Evolutionary conservation across 2,888 invertebrate genomes (phyloP), one percentile per base, ranked within the genome.

Genomic region (Erannis defoliaria): DNA sequence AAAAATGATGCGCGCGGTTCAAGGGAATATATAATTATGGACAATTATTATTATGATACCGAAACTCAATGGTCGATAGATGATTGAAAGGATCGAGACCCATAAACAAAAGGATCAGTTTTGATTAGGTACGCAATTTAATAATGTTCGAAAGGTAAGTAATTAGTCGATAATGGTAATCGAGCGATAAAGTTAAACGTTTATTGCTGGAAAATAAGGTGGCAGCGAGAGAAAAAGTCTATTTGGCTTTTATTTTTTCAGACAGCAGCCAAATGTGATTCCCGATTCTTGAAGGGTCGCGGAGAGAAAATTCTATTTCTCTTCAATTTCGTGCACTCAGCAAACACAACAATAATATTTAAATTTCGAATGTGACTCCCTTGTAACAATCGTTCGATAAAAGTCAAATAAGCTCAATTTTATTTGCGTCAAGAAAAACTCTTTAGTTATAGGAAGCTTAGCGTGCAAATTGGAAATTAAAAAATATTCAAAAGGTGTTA

Each of bases 11-110:
- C 87, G 86, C 85, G 80, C 76, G 80, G 86, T 86, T 87, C 87
- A 88, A 87, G 90, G 88, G 91, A 90, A 90, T 91, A 89, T 93
- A 88, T 93, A 93, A 93, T 93, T 93, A 93, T 90, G 93, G 89
- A 89, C 92, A 93, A 93, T 93, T 93, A 93, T 90, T 92, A 89
- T 90, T 92, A 89, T 91, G 89, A 92, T 91, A 88, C 83, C 87
- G 86, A 89, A 88, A 88, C 90, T 88, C 86, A 90, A 90, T 91
- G 89, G 87, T 81, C 86, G 89, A 90, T 91, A 91, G 92, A 92
- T 90, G 92, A 91, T 91, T 91, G 92, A 91, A 92, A 92, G 92
- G 92, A 91, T 91, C 90, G 83, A 84, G 80, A 86, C 86, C 87
- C 89, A 91, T 92, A 91, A 90, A 90, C 92, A 92, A 91, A 91